phyloP scores from a whole-genome alignment of 2,888 invertebrate genomes.

The Clistopyga incitator region DNA sequence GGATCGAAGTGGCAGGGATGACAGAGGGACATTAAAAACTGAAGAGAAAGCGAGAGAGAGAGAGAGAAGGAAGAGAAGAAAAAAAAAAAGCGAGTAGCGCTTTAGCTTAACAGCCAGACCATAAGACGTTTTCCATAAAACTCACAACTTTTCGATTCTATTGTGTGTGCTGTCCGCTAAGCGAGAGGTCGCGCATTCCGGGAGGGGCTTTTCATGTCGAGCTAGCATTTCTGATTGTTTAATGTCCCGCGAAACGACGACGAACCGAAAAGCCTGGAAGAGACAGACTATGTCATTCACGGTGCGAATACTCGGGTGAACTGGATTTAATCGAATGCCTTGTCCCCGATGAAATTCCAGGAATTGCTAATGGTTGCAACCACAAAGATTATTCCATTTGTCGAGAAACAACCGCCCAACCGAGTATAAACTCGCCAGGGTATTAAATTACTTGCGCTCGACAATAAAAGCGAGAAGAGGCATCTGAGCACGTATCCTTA shows the following conservation, averaged over 20 bases:
- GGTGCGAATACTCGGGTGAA: neutral
- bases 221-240: conserved; percentile 43
- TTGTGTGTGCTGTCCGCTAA: conserved; percentile 23
- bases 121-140: conserved; percentile 55
- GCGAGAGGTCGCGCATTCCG: conserved; percentile 23
- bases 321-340: conserved; percentile 29
- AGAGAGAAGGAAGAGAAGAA: too few species aligned
- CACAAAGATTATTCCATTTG: conserved; percentile 36
- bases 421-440: neutral
- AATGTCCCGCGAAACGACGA: conserved; percentile 53
- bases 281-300: conserved; percentile 18
- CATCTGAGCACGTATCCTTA: neutral
- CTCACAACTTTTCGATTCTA: conserved; percentile 48
- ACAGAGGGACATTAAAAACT: conserved; percentile 45
- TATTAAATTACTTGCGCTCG: neutral
- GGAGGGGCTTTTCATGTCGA: conserved; percentile 27
- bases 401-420: neutral
- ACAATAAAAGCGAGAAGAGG: neutral
- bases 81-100: conserved; percentile 11
- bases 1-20: neutral
- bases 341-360: conserved; percentile 9
- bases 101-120: conserved; percentile 39
- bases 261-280: neutral
- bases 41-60: conserved; percentile 1
- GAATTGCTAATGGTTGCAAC: conserved; percentile 4